A percentile compares a stretch with the other conserved stretches of the same genome.
Evolutionary conservation across 2,888 invertebrate genomes (phyloP).

Genomic region (Thera obeliscata): DNA sequence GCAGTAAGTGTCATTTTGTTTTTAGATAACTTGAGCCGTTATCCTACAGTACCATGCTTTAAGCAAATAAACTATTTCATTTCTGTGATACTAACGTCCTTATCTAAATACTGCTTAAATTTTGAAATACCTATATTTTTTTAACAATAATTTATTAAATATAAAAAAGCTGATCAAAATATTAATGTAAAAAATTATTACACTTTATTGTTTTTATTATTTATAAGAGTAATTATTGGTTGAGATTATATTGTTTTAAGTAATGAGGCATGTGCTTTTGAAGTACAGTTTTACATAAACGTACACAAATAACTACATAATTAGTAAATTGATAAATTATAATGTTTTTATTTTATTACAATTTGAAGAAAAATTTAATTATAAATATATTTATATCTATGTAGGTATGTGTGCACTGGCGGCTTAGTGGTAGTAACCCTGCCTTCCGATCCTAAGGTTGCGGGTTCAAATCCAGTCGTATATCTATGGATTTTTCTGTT

Average conservation of each 20-base stretch:
- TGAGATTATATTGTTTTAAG: background rate
- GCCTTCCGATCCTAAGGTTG: too few species aligned
- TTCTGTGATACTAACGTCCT: background rate
- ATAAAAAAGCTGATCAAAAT: background rate
- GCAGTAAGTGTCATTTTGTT: too few species aligned
- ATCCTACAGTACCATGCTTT: background rate
- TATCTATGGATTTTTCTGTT: too few species aligned
- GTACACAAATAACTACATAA: background rate
- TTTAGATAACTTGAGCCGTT: too few species aligned
- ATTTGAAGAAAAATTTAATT: background rate
- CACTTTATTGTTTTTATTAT: background rate
- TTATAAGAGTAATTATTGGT: background rate
- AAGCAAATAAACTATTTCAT: background rate
- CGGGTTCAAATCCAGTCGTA: too few species aligned
- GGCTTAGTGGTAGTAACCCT: background rate
- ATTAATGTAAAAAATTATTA: background rate
- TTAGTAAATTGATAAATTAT: too few species aligned
- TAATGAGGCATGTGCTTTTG: background rate
- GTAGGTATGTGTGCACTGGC: background rate
- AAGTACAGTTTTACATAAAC: background rate
- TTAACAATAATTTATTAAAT: background rate
- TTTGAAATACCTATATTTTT: background rate
- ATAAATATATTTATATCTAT: background rate
- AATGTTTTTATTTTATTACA: background rate
- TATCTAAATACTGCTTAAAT: background rate